Evolutionary conservation across 2,797 vertebrate species (phyloP).

Genomic region (Pantherophis vulpinus): DNA sequence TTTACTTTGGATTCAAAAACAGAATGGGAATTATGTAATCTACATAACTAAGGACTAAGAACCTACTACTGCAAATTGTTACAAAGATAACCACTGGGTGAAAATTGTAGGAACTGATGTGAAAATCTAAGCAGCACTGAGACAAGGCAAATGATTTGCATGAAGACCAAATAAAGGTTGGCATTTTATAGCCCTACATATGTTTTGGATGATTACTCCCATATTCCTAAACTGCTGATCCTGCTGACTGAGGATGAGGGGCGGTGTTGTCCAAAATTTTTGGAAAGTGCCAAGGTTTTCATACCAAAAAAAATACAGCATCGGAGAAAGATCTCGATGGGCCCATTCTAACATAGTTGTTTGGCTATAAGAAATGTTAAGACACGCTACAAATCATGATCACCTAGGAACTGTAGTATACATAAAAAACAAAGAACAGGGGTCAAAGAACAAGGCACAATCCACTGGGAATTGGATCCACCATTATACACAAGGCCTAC

Average conservation of each 20-base stretch:
- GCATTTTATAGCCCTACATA: too few species aligned
- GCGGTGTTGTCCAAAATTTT: not conserved
- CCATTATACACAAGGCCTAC: not conserved
- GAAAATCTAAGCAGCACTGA: not conserved
- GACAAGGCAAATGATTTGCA: not conserved
- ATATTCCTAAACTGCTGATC: not conserved
- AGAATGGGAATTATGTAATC: not conserved
- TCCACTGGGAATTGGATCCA: not conserved
- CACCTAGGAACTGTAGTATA: not conserved
- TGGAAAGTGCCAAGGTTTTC: not conserved
- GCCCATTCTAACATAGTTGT: not conserved
- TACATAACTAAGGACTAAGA: not conserved
- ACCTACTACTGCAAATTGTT: not conserved
- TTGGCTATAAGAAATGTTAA: not conserved
- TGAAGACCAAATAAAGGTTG: not conserved
- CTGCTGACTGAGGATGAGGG: not conserved
- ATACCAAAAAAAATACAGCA: not conserved
- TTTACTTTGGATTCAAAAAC: conserved; percentile 1
- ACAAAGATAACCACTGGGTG: not conserved
- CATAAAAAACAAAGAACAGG: not conserved
- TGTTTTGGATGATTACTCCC: not conserved
- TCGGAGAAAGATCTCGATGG: not conserved
- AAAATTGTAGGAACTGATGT: not conserved
- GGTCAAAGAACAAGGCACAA: not conserved
- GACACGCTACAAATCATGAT: not conserved